Base-by-base conservation (phyloP, 2,888 invertebrate species). In the Cynaeus angustus region DNA sequence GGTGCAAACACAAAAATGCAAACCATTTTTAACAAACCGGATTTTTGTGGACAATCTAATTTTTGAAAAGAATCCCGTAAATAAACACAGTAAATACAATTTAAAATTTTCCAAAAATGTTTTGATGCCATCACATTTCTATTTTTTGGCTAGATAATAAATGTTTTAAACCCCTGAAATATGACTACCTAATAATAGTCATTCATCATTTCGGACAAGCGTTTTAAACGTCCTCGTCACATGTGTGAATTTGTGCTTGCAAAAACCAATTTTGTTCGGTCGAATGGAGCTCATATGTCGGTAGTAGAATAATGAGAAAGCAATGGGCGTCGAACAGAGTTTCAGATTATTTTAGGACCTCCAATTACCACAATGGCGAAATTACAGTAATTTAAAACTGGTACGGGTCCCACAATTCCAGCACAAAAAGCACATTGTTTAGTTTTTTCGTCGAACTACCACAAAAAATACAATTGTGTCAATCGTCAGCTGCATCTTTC, bases 161-260 rank as follows among this genome's bases (percentile, higher is more conserved):
- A 21, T n/a, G n/a, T n/a, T n/a, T n/a, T n/a, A 21, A 21, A 21
- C 21, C 4, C 21, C 21, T 4, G 21, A 4, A 21, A 21, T 21
- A 4, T 4, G 21, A 21, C 21, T 21, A 21, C 21, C 21, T 21
- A 21, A 21, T 21, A 52, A 62, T 52, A 21, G 28, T 30, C 64
- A 64, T 64, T 64, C 53, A 64, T 64, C 64, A 64, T 53, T 53
- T 52, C 26, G 38, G 64, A 52, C 64, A 64, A 53, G 43, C 64
- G 21, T 28, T 64, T 64, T 64, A 50, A 53, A 41, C 53, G 52
- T 64, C 52, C 48, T 37, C 38, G 61, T 41, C 62, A 64, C 64
- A 61, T 61, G 53, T 64, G 64, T 53, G 64, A 64, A 53, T 64
- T 64, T 64, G 64, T 64, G 64, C 64, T 64, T 53, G 64, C 64